Evolutionary conservation across 2,113 vertebrate species (phyloP).

Genomic region (Gasterosteus aculeatus): DNA sequence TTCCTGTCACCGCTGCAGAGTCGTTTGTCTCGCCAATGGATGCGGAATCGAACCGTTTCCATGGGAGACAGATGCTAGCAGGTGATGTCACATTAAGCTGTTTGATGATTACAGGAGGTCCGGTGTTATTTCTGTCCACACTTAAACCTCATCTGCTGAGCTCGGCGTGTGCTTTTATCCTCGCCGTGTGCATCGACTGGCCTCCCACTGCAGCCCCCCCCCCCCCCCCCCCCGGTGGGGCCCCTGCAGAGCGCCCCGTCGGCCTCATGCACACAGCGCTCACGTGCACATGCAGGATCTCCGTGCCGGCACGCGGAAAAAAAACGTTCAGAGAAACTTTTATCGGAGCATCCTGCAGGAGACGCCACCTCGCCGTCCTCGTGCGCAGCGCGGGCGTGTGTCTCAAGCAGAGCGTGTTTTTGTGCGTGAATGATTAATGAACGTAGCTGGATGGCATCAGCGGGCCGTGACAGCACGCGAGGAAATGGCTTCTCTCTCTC

Average conservation of each 20-base stretch:
- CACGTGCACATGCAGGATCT: slow-evolving; percentile 16
- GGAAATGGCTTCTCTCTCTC: slow-evolving; percentile 63
- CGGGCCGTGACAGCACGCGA: slow-evolving; percentile 69
- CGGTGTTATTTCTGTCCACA: slow-evolving; percentile 8
- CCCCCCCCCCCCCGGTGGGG: too few species aligned
- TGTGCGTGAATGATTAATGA: slow-evolving; percentile 71
- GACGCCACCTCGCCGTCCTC: neutral
- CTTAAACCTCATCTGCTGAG: slow-evolving; percentile 49
- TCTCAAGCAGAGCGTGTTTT: slow-evolving; percentile 19
- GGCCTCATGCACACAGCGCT: neutral
- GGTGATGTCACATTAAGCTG: neutral
- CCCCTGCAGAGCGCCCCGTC: too few species aligned
- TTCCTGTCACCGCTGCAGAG: too few species aligned
- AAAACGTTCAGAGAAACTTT: neutral
- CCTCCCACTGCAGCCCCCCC: slow-evolving; percentile 66
- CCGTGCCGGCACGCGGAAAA: neutral
- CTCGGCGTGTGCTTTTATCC: slow-evolving; percentile 39
- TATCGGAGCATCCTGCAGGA: slow-evolving; percentile 1
- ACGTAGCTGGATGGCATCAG: slow-evolving; percentile 61
- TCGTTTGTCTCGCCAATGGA: too few species aligned
- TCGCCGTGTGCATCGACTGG: slow-evolving; percentile 56
- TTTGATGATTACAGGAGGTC: neutral
- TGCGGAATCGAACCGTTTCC: too few species aligned
- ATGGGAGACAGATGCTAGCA: neutral
- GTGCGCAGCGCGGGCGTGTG: neutral